phyloP scores from a whole-genome alignment of 2,797 vertebrate species.

The Halcyon chelicuti region DNA sequence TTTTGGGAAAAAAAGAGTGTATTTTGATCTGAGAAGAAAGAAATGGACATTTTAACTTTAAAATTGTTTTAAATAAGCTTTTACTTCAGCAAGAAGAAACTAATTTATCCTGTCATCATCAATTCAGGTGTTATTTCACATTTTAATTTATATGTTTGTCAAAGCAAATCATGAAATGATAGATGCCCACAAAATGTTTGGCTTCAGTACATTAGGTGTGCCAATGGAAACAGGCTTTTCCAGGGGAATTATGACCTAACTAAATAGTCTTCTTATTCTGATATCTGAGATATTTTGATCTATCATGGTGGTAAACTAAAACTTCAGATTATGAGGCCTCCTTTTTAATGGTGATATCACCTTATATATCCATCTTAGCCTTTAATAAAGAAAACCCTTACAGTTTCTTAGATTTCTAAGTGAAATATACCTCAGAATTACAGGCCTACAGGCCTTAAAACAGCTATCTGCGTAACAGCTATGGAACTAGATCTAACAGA shows the following conservation, averaged over 20 bases:
- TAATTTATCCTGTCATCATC: not conserved
- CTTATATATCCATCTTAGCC: not conserved
- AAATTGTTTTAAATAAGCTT: not conserved
- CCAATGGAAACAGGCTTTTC: not conserved
- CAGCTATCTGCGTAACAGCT: not conserved
- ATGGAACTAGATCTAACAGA: not conserved
- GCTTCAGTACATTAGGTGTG: not conserved
- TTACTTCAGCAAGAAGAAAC: not conserved
- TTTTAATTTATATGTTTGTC: not conserved
- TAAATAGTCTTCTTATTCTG: not conserved
- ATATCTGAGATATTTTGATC: not conserved
- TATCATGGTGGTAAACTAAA: not conserved
- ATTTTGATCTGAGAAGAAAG: not conserved
- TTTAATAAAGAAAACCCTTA: not conserved
- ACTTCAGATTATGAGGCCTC: not conserved
- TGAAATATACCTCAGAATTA: not conserved
- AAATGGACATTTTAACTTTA: not conserved
- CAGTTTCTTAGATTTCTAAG: not conserved
- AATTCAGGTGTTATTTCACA: not conserved
- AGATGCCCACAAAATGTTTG: not conserved
- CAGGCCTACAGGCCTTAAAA: not conserved
- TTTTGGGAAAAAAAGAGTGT: accelerated
- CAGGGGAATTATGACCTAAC: not conserved
- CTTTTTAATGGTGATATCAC: not conserved
- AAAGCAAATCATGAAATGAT: not conserved